Evolutionary conservation across 2,113 vertebrate species (phyloP).

Genomic region (Crotophaga sulcirostris): DNA sequence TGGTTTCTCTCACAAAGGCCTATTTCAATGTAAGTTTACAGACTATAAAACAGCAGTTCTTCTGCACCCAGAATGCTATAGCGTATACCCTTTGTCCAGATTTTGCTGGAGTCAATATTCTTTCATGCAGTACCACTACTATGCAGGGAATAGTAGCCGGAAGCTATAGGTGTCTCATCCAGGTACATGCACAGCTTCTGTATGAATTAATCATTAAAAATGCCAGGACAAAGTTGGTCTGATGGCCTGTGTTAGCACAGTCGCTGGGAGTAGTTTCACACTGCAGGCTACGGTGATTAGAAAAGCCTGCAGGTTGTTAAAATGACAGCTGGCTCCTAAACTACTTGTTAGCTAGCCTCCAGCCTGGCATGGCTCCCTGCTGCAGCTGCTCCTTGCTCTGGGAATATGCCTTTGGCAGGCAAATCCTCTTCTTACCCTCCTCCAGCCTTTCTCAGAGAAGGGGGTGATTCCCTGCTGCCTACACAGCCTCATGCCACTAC

Average conservation of each 20-base stretch:
- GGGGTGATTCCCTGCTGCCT: background rate
- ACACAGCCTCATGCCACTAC: background rate
- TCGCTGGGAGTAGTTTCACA: fast-evolving
- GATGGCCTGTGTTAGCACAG: background rate
- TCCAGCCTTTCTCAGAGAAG: background rate
- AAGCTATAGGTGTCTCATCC: background rate
- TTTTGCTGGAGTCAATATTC: background rate
- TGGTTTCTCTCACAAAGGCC: conserved; percentile 34
- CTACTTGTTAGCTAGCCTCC: background rate
- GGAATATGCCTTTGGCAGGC: fast-evolving
- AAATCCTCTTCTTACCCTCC: background rate
- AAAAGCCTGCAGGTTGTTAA: background rate
- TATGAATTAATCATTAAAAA: fast-evolving
- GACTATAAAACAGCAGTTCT: background rate
- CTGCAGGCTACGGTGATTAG: background rate
- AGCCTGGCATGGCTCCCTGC: background rate
- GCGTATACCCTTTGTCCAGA: background rate
- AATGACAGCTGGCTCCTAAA: background rate
- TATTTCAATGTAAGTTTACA: conserved; percentile 61
- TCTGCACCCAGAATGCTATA: background rate
- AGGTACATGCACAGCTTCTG: background rate
- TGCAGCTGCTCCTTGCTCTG: fast-evolving
- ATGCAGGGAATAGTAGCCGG: background rate
- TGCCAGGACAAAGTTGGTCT: background rate
- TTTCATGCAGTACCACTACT: background rate